Conservation (phyloP, 2,797 vertebrate species). For the Aldrovandia affinis region DNA sequence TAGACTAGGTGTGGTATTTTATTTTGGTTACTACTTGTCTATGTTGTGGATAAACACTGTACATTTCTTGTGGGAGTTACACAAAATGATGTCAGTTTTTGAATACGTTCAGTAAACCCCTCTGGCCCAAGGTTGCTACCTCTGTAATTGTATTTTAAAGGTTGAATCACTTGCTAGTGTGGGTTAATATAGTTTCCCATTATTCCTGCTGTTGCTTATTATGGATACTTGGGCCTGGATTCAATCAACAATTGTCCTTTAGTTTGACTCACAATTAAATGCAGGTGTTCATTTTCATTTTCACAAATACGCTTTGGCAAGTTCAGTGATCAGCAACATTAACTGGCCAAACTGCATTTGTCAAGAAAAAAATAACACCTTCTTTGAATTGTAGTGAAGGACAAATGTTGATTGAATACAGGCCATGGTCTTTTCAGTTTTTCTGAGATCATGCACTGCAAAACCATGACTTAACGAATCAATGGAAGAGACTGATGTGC, state of each 20-base stretch:
- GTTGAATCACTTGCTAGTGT: background rate
- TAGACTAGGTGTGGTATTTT: background rate
- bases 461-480: background rate
- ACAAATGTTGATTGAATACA: background rate
- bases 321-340: too few species aligned
- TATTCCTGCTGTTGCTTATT: background rate
- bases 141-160: background rate
- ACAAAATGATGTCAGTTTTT: background rate
- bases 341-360: too few species aligned
- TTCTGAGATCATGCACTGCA: background rate
- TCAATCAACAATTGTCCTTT: background rate
- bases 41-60: background rate
- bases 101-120: background rate
- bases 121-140: background rate
- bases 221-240: background rate
- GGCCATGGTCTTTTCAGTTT: background rate
- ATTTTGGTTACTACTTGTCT: slow-evolving; percentile 1
- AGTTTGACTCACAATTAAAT: background rate
- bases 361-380: background rate
- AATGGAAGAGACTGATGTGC: background rate
- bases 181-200: background rate
- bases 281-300: background rate
- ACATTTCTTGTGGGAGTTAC: background rate
- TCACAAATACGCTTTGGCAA: background rate
- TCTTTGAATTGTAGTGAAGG: background rate